Evolutionary conservation across 2,797 vertebrate genomes (phyloP).

Genomic region (Hylomyscus alleni): DNA sequence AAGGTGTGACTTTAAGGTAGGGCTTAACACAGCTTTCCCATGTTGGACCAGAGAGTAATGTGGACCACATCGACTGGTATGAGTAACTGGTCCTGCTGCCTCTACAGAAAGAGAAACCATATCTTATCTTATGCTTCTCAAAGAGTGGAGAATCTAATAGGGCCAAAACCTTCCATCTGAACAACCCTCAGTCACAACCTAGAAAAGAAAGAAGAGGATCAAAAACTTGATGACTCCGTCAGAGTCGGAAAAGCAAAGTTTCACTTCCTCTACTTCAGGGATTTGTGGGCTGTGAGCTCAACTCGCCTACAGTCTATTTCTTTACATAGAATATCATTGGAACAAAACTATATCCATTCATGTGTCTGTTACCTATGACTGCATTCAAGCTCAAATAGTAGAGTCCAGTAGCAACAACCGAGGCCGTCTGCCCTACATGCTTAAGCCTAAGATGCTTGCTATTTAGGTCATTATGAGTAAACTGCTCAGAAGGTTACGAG

Average conservation of each 20-base stretch:
- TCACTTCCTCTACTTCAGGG: neutral
- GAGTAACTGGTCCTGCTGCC: neutral
- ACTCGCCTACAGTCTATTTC: neutral
- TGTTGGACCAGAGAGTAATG: neutral
- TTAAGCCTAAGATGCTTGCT: neutral
- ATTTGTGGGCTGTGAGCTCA: neutral
- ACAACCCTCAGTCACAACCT: neutral
- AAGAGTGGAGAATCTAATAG: neutral
- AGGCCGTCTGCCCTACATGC: neutral
- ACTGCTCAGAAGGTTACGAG: neutral
- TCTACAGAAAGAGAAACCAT: neutral
- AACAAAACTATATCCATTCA: neutral
- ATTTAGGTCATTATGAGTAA: neutral
- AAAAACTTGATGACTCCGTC: neutral
- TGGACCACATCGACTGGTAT: neutral
- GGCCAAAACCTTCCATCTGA: neutral
- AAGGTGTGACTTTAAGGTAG: neutral
- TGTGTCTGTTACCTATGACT: neutral
- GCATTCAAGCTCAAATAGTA: neutral
- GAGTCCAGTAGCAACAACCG: neutral
- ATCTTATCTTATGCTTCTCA: neutral
- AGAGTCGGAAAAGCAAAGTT: neutral
- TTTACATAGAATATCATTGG: constrained; percentile 31
- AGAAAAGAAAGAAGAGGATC: neutral
- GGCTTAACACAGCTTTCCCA: neutral